Base-by-base conservation (phyloP, 1,140 invertebrate species). In the Globodera rostochiensis region DNA sequence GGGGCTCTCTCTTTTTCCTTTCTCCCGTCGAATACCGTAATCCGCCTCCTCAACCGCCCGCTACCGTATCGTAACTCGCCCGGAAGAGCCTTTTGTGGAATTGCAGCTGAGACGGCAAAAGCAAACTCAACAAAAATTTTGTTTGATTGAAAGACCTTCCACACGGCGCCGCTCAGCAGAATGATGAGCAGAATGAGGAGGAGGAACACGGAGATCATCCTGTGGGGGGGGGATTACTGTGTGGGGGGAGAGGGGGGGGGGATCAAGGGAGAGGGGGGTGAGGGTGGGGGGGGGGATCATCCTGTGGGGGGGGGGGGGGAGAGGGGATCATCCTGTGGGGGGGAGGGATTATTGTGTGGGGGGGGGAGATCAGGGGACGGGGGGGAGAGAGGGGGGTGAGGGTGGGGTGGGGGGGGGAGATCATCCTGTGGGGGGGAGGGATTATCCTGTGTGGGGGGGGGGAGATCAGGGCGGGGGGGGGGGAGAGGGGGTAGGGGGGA, bases 151-250 rank as follows among this genome's bases (percentile, higher is more conserved):
- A 57, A 78, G 49, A 88, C 81, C 66, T 89, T 89, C 82, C 84
- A 89, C 8, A 89, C 86, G 73, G 84, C 84, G 47, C 88, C 88
- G 53, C 85, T 87, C 46, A 88, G 76, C 11, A 88, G 73, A 75
- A n/a, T n/a, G n/a, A 89, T 89, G 11, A 89, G 83, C 13, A 89
- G 69, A 53, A 89, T 89, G 47, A 89, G 83, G 11, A 90, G 82
- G 19, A 89, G 66, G 79, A 89, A 89, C 6, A 89, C 87, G 25
- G 82, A 78, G 45, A 88, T 80, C 21, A 85, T 36, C 47, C 69
- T 73, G 21, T n/a, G 71, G 11, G 36, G 25, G 53, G 46, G 47
- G 6, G n/a, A n/a, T n/a, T n/a, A n/a, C n/a, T n/a, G n/a, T n/a
- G n/a, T n/a, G 11, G 21, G 5, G 50, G 73, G 53, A 11, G 15